These are phyloP conservation scores for Petaurus breviceps DNA, from an alignment of 2,113 vertebrate species.

Conservation along the genomic window DNA sequence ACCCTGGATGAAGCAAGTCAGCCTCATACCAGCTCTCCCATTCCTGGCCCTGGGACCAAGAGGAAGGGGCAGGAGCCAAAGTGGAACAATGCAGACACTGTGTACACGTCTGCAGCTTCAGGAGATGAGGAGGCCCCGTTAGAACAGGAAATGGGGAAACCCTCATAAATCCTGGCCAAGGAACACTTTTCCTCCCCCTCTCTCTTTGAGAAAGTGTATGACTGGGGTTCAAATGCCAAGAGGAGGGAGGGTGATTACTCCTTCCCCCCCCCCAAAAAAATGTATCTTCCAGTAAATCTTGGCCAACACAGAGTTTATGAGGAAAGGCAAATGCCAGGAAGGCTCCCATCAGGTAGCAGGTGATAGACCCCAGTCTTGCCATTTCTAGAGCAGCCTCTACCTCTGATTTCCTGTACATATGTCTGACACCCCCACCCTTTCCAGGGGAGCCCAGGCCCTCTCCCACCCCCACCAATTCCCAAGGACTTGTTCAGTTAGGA, in stretches of 20 bases:
- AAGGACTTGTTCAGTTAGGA: slow-evolving; percentile 56
- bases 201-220: not conserved
- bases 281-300: slow-evolving; percentile 58
- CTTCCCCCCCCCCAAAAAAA: slow-evolving; percentile 60
- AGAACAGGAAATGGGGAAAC: not conserved
- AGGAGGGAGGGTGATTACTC: slow-evolving; percentile 30
- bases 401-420: slow-evolving; percentile 84
- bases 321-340: slow-evolving; percentile 70
- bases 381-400: slow-evolving; percentile 82
- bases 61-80: not conserved
- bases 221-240: not conserved
- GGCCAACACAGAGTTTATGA: not conserved
- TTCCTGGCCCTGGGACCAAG: not conserved
- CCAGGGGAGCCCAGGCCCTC: slow-evolving; percentile 67
- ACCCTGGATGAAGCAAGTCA: not conserved
- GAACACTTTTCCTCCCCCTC: not conserved
- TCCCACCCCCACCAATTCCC: slow-evolving; percentile 4
- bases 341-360: slow-evolving; percentile 75
- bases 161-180: not conserved
- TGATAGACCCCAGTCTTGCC: slow-evolving; percentile 80
- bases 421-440: slow-evolving; percentile 61
- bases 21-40: not conserved
- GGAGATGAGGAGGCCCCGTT: not conserved
- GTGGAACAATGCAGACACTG: not conserved
- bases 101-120: not conserved